phyloP scores from a whole-genome alignment of 2,888 invertebrate species.

The Yponomeuta plumbellus region DNA sequence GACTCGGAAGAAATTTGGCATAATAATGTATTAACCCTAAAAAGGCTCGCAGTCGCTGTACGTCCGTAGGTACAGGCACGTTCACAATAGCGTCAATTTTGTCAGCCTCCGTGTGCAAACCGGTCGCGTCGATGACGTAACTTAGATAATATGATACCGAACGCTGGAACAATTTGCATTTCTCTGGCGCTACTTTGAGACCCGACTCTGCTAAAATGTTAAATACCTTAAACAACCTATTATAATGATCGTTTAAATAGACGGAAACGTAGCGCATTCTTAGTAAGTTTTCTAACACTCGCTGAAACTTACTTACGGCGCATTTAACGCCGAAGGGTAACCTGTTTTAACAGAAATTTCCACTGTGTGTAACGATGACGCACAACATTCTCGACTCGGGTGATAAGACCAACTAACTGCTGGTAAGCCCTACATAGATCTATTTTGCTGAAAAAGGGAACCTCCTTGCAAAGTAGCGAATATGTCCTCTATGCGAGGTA shows the following conservation, averaged over 20 bases:
- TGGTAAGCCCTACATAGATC: constrained; percentile 1
- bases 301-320: background rate
- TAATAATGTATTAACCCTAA: constrained; percentile 11
- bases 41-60: background rate
- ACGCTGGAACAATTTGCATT: constrained; percentile 4
- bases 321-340: constrained; percentile 3
- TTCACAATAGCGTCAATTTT: background rate
- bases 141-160: background rate
- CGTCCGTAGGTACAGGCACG: background rate
- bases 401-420: background rate
- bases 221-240: constrained; percentile 2
- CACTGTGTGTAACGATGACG: constrained; percentile 1
- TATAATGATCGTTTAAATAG: background rate
- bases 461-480: constrained; percentile 1
- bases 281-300: background rate
- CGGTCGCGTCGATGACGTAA: constrained; percentile 5
- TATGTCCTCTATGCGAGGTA: constrained; percentile 8
- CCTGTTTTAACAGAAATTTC: constrained; percentile 1
- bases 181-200: background rate
- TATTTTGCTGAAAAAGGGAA: background rate
- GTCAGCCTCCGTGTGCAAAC: background rate
- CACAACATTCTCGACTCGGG: background rate
- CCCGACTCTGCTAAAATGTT: background rate
- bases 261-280: background rate
- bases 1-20: constrained; percentile 11